Conservation (phyloP, 2,113 vertebrate species). For the Hymenochirus boettgeri region DNA sequence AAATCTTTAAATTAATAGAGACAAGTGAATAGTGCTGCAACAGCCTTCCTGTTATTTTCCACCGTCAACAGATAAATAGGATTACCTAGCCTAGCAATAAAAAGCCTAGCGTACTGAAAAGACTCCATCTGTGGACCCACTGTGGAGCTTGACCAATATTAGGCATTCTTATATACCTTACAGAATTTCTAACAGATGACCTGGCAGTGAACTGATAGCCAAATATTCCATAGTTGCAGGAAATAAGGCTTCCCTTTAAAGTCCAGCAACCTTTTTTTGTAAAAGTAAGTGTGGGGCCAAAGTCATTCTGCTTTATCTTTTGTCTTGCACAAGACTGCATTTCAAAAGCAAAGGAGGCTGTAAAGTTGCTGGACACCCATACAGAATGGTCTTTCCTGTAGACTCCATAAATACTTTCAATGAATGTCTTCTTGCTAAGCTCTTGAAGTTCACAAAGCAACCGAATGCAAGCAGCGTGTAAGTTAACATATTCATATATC, state of each 20-base stretch:
- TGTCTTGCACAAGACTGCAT: constrained; percentile 69
- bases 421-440: constrained; percentile 75
- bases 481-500: too few relatives aligned
- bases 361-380: constrained; percentile 67
- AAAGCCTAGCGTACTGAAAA: background rate
- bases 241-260: constrained; percentile 62
- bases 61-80: background rate
- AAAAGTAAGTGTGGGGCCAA: constrained; percentile 66
- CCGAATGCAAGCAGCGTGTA: constrained; percentile 65
- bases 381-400: constrained; percentile 63
- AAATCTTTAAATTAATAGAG: constrained; percentile 15
- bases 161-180: constrained; percentile 18
- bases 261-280: constrained; percentile 69
- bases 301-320: constrained; percentile 61
- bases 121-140: background rate
- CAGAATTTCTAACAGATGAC: constrained; percentile 45
- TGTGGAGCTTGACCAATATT: background rate
- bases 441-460: constrained; percentile 46
- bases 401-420: constrained; percentile 73
- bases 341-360: constrained; percentile 69
- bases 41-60: background rate
- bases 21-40: constrained; percentile 18
- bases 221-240: constrained; percentile 45
- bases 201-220: constrained; percentile 51
- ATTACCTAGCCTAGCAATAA: constrained; percentile 8